These are phyloP conservation scores for Caenorhabditis sp. DNA, from an alignment of 2,888 invertebrate species.

Conservation along the genomic window DNA sequence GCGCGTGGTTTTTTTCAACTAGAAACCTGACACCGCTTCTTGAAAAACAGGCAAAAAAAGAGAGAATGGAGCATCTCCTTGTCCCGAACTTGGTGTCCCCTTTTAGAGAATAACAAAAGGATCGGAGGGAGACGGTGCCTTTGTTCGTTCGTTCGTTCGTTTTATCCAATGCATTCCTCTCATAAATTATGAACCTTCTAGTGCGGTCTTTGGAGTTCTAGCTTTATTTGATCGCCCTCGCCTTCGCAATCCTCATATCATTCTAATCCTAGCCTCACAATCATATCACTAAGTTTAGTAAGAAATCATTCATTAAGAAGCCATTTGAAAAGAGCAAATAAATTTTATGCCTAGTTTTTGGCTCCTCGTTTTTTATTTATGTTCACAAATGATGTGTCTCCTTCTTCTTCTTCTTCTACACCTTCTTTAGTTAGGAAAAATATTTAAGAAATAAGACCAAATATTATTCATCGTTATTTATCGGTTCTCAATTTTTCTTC, in stretches of 20 bases:
- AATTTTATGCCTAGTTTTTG: no score
- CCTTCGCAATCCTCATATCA: background rate
- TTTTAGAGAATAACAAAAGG: background rate
- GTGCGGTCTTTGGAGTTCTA: background rate
- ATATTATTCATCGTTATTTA: constrained; percentile 23
- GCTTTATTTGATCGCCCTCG: background rate
- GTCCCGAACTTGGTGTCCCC: constrained; percentile 24
- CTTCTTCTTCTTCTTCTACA: background rate
- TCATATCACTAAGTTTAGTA: background rate
- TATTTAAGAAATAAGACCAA: constrained; percentile 8
- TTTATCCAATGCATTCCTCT: background rate
- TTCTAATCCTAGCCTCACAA: background rate
- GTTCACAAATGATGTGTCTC: no score
- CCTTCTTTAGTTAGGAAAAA: background rate
- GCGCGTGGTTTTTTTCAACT: constrained; percentile 7
- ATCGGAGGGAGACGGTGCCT: no score
- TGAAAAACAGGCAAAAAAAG: constrained; percentile 8
- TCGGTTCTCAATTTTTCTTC: constrained; percentile 16
- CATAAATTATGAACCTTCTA: no score
- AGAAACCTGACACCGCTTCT: constrained; percentile 39
- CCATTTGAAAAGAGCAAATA: no score
- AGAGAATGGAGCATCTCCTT: background rate
- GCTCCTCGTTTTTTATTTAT: background rate
- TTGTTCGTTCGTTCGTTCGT: background rate
- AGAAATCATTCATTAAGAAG: no score